Evolutionary conservation across 2,888 invertebrate species (phyloP), one percentile per base, ranked within the genome.

Genomic region (Sthenelais limicola): DNA sequence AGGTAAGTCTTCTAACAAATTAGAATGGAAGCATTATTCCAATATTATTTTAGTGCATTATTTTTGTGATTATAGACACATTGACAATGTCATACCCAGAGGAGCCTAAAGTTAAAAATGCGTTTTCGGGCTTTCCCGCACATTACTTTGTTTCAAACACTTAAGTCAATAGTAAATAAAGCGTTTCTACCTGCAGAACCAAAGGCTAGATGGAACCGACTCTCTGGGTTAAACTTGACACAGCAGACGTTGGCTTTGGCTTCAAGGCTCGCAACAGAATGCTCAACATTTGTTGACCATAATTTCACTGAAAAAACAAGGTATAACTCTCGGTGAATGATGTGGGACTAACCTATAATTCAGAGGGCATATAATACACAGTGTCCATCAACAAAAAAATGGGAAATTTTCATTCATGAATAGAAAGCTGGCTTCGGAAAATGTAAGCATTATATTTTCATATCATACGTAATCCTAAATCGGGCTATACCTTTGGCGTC

Each of bases 221-320:
- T 94, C 75, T 91, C 90, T 0, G 94, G 94, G 87, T 94, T 94
- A 87, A 95, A 95, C 86, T 96, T 93, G 21, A 97, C 97, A 88
- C 96, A 97, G 88, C 97, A 97, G 68, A 97, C 96, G 88, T 97
- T 97, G 75, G 96, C 96, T 88, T 94, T 94, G 0, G 96, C 96
- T 88, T 97, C 96, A 21, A 97, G 89, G 5, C 94, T 95, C 12
- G 94, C 93, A 18, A 96, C 92, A 0, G 94, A 94, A 80, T 94
- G 92, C 81, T 95, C 94, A 48, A 92, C 91, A 87, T 94, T 94
- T n/a, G 95, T 90, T 12, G 95, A 93, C 94, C 97, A 97, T 68
- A 97, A 90, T 88, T 97, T 97, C 33, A 97, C 96, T 89, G 80
- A 26, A 12, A 43, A 43, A 43, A 43, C 47, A 43, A 12, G n/a